phyloP scores from a whole-genome alignment of 2,888 invertebrate genomes.

The Andrena flavipes region DNA sequence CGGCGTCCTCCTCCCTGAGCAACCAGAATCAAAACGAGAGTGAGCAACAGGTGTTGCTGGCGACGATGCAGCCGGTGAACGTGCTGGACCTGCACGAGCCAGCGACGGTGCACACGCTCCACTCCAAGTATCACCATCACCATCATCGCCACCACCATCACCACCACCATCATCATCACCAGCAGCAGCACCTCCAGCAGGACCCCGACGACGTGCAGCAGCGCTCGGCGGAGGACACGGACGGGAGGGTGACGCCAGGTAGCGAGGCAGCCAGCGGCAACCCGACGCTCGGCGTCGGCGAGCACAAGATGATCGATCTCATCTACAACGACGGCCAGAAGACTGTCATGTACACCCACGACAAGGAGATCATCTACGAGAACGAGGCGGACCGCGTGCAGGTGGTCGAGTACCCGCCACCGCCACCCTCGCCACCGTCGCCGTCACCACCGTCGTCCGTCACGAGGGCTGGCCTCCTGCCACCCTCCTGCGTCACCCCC shows the following conservation, averaged over 20 bases:
- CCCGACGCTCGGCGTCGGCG: slow-evolving; percentile 86
- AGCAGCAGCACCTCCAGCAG: slow-evolving; percentile 75
- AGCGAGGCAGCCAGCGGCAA: slow-evolving; percentile 86
- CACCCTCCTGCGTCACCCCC: slow-evolving; percentile 85
- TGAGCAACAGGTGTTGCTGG: slow-evolving; percentile 87
- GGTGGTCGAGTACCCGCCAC: slow-evolving; percentile 83
- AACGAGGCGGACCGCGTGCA: slow-evolving; percentile 88
- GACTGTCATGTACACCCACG: slow-evolving; percentile 93
- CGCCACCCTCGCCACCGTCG: slow-evolving; percentile 83
- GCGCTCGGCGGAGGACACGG: slow-evolving; percentile 73
- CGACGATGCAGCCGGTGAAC: slow-evolving; percentile 95
- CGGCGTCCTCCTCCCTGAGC: slow-evolving; percentile 83
- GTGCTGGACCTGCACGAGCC: slow-evolving; percentile 90
- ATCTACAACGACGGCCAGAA: slow-evolving; percentile 94
- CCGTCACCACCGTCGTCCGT: slow-evolving; percentile 85
- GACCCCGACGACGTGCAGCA: slow-evolving; percentile 84
- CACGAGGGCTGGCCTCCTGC: slow-evolving; percentile 85
- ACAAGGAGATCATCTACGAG: slow-evolving; percentile 93
- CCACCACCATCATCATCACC: slow-evolving; percentile 84
- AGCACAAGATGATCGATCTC: slow-evolving; percentile 92
- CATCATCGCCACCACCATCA: slow-evolving; percentile 86
- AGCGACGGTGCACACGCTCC: slow-evolving; percentile 87
- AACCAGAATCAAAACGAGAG: slow-evolving; percentile 83
- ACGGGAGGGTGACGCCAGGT: slow-evolving; percentile 81
- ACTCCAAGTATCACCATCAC: slow-evolving; percentile 86